Evolutionary conservation across 2,113 vertebrate species (phyloP).

Genomic region (Barnardius zonarius): DNA sequence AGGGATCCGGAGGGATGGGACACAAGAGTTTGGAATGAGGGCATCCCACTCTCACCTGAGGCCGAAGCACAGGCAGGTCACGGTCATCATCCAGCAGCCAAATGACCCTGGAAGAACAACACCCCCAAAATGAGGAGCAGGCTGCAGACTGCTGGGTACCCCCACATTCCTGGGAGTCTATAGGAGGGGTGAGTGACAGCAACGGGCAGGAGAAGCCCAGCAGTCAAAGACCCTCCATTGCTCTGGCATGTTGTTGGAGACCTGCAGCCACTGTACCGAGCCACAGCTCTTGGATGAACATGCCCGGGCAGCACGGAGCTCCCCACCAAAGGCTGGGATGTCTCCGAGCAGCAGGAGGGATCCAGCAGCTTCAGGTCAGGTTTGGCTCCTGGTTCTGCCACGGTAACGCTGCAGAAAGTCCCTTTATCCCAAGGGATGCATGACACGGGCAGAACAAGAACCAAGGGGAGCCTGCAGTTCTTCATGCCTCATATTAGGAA

Average conservation of each 20-base stretch:
- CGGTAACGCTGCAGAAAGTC: fast-evolving
- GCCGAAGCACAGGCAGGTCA: neutral
- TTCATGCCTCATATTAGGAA: neutral
- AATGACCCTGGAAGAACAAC: neutral
- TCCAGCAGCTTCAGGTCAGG: fast-evolving
- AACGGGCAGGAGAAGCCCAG: neutral
- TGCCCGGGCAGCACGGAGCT: neutral
- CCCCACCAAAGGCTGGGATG: fast-evolving
- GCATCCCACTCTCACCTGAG: neutral
- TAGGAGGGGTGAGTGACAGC: conserved; percentile 65
- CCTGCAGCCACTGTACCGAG: neutral
- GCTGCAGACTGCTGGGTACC: fast-evolving
- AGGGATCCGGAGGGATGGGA: conserved; percentile 61
- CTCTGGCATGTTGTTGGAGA: conserved; percentile 70
- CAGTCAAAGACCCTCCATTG: conserved; percentile 66
- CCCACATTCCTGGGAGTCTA: neutral
- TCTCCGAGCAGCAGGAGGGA: fast-evolving
- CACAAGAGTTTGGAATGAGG: fast-evolving
- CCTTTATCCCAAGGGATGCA: neutral
- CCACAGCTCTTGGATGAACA: conserved; percentile 71
- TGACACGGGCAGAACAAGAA: fast-evolving
- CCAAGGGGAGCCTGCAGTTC: neutral
- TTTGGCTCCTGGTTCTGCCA: fast-evolving
- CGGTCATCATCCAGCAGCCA: neutral
- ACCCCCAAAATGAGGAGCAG: neutral